Percentiles rank a stretch among this genome's conserved stretches.
Conservation (phyloP, 1,140 invertebrate genomes). For the Aradophagus sp. region DNA sequence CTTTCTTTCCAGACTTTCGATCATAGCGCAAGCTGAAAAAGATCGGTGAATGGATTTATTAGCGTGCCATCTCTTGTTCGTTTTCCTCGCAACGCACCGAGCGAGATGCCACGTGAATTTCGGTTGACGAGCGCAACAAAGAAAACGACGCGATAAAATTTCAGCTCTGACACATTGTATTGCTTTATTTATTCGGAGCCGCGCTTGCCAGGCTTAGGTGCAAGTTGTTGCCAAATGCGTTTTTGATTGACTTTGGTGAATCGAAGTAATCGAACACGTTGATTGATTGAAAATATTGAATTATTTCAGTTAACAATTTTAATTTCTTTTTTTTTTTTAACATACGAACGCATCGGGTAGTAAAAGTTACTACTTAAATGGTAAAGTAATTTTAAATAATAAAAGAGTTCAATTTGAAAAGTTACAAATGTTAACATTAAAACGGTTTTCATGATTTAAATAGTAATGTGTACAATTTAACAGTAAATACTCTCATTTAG, state of each 20-base stretch:
- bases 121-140: conserved; percentile 48
- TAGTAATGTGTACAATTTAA: too few species aligned
- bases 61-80: conserved; percentile 47
- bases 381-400: too few species aligned
- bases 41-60: conserved; percentile 53
- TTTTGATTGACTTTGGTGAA: background rate
- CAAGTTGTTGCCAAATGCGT: background rate
- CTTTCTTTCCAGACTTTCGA: background rate
- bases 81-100: conserved; percentile 43
- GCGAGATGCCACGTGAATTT: conserved; percentile 40
- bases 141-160: conserved; percentile 43
- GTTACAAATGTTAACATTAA: too few species aligned
- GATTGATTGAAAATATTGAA: too few species aligned
- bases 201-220: background rate
- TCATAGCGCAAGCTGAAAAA: conserved; percentile 32
- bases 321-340: too few species aligned
- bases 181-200: conserved; percentile 40
- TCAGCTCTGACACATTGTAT: conserved; percentile 38
- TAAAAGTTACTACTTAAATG: too few species aligned
- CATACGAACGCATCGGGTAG: too few species aligned
- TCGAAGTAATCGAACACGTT: too few species aligned
- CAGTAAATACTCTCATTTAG: too few species aligned
- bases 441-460: too few species aligned
- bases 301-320: too few species aligned
- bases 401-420: too few species aligned